phyloP scores from a whole-genome alignment of 2,113 vertebrate species.

The Bettongia penicillata region DNA sequence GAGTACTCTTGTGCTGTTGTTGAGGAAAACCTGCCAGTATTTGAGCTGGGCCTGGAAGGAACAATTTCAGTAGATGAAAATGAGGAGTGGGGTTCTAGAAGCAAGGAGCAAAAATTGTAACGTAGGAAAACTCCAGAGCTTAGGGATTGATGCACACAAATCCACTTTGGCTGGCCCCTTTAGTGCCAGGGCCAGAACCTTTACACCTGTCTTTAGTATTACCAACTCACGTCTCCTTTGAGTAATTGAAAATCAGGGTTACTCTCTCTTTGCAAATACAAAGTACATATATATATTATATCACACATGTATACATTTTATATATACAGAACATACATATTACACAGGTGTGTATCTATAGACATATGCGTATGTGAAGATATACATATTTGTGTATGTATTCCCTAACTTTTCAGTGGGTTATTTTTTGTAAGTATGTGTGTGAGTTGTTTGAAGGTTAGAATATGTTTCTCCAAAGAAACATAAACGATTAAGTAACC shows the following conservation, averaged over 20 bases:
- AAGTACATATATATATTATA: no score
- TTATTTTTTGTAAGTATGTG: background rate
- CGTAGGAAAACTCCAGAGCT: background rate
- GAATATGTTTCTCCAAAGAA: constrained; percentile 13
- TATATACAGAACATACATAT: background rate
- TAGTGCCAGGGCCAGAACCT: background rate
- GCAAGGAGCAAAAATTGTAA: background rate
- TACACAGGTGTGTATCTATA: background rate
- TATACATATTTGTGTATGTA: background rate
- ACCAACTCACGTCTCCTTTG: background rate
- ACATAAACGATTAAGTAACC: background rate
- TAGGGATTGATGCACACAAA: background rate
- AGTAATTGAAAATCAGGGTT: background rate
- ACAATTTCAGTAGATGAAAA: background rate
- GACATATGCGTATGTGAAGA: background rate
- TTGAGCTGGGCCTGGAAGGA: background rate
- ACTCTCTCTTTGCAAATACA: no score
- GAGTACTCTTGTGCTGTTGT: background rate
- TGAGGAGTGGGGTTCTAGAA: background rate
- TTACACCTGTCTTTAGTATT: background rate
- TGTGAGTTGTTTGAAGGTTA: constrained; percentile 10
- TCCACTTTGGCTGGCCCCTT: background rate
- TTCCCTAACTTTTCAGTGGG: background rate
- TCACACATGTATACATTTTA: no score
- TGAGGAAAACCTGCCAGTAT: background rate